Evolutionary conservation across 2,888 invertebrate species (phyloP).

Genomic region (Xanthostigma xanthostigma): DNA sequence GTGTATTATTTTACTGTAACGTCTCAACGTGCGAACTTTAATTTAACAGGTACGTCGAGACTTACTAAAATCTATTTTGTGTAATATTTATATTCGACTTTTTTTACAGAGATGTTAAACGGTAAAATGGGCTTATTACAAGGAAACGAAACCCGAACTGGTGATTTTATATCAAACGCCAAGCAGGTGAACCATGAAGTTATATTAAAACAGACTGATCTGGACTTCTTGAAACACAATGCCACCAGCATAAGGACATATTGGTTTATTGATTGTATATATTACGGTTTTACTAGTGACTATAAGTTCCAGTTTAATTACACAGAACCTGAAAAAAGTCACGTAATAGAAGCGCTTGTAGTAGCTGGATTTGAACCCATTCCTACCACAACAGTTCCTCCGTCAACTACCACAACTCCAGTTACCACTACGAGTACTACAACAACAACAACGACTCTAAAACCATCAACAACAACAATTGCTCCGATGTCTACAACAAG

Average conservation of each 20-base stretch:
- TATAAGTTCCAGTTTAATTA: slow-evolving; percentile 48
- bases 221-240: slow-evolving; percentile 35
- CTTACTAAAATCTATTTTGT: slow-evolving; percentile 3
- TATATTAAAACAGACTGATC: slow-evolving; percentile 42
- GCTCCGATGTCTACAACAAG: slow-evolving; percentile 14
- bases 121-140: slow-evolving; percentile 52
- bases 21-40: slow-evolving; percentile 26
- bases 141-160: slow-evolving; percentile 36
- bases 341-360: slow-evolving; percentile 53
- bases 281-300: slow-evolving; percentile 46
- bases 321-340: slow-evolving; percentile 38
- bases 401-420: slow-evolving; percentile 21
- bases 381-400: slow-evolving; percentile 22
- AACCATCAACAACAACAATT: slow-evolving; percentile 15
- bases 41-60: slow-evolving; percentile 31
- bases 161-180: slow-evolving; percentile 47
- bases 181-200: slow-evolving; percentile 41
- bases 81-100: slow-evolving; percentile 5
- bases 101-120: slow-evolving; percentile 43
- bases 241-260: slow-evolving; percentile 45
- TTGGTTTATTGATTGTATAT: slow-evolving; percentile 69
- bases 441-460: slow-evolving; percentile 19
- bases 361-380: slow-evolving; percentile 52
- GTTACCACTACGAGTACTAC: slow-evolving; percentile 17
- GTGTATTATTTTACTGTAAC: slow-evolving; percentile 29